These are phyloP conservation scores for Montipora cactus DNA, from an alignment of 64 coral and sea anemone species.

Conservation along the genomic window DNA sequence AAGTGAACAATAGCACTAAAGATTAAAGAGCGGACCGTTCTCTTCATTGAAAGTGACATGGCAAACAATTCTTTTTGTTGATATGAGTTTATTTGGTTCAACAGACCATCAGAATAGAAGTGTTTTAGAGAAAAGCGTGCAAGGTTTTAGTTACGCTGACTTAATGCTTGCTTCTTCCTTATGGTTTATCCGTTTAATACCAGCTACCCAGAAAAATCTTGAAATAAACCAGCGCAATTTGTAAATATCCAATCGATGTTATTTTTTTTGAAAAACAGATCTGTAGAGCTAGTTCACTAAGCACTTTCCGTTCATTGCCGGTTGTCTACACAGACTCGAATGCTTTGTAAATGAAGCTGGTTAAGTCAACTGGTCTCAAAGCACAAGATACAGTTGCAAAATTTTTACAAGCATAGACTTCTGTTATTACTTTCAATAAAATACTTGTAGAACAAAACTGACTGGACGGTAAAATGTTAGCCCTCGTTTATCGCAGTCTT, in stretches of 20 bases:
- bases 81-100: no score
- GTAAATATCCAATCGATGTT: no score
- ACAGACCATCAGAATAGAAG: no score
- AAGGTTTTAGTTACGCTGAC: neutral
- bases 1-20: no score
- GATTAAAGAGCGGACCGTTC: no score
- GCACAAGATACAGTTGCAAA: conserved; percentile 4
- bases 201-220: neutral
- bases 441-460: no score
- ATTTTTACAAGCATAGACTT: neutral
- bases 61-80: no score
- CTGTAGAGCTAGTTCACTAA: neutral
- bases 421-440: no score
- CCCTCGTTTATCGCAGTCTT: neutral
- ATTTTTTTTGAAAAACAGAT: neutral
- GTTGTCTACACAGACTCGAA: neutral
- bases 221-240: neutral
- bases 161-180: conserved; percentile 2
- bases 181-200: neutral
- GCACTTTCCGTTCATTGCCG: neutral
- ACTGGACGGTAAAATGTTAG: no score
- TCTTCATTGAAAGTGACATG: no score
- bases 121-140: neutral
- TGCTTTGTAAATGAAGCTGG: neutral
- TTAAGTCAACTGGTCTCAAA: neutral